These are phyloP conservation scores for Apeira syringaria DNA, from an alignment of 2,888 invertebrate species.

Conservation along the genomic window DNA sequence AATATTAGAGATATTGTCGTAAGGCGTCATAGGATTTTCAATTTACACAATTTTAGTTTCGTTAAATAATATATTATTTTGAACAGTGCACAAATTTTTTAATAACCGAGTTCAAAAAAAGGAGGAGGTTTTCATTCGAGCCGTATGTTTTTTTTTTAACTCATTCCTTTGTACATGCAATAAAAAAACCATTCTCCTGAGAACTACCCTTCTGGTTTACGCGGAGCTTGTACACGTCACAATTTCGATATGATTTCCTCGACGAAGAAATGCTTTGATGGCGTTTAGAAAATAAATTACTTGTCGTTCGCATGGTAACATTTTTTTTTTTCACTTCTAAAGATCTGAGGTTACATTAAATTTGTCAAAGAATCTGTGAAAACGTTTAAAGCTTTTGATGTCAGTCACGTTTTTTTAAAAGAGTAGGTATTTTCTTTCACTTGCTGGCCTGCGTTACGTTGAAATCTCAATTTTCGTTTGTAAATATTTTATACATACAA, in stretches of 20 bases:
- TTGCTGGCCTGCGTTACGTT: not conserved
- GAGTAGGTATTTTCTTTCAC: not conserved
- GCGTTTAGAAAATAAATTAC: conserved; percentile 35
- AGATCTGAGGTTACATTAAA: conserved; percentile 32
- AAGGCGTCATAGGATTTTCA: too few species aligned
- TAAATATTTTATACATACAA: conserved; percentile 8
- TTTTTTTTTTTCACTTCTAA: conserved; percentile 29
- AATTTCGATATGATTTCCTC: conserved; percentile 32
- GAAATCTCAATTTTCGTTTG: conserved; percentile 8
- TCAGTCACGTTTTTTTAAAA: conserved; percentile 7
- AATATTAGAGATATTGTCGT: too few species aligned
- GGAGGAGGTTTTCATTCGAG: too few species aligned
- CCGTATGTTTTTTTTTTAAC: too few species aligned
- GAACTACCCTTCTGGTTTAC: conserved; percentile 11
- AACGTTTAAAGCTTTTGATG: conserved; percentile 36
- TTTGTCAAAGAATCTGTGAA: conserved; percentile 36
- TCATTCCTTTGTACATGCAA: too few species aligned
- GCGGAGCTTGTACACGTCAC: conserved; percentile 10
- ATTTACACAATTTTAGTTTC: too few species aligned
- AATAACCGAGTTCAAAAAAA: too few species aligned
- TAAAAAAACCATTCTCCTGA: too few species aligned
- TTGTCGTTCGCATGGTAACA: conserved; percentile 29
- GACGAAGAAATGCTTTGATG: conserved; percentile 27
- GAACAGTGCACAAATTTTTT: too few species aligned
- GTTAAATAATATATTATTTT: too few species aligned